Base-by-base conservation (phyloP, 2,888 invertebrate genomes). In the Chymomyza procnemis region DNA sequence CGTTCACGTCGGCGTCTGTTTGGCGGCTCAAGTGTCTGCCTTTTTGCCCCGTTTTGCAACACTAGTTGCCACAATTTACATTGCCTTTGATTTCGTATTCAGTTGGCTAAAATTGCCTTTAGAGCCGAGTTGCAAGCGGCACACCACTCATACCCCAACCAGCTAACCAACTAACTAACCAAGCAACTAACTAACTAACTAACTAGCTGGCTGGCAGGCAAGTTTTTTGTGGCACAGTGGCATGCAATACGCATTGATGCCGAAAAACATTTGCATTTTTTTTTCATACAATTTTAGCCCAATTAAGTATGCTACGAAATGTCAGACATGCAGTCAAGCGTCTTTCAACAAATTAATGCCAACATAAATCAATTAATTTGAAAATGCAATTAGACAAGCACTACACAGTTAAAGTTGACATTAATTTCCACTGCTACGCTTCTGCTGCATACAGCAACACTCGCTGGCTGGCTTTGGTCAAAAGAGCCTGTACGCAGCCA, bases 331-430 rank as follows among this genome's bases (percentile, higher is more conserved):
- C 48, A 57, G 61, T 16, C 55, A 19, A 41, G 21, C 34, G 19
- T 26, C 26, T 26, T 6, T 26, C 55, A 71, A 58, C 50, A 56
- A 66, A 64, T 61, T 66, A 73, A 66, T 68, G 74, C 60, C 68
- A 61, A 63, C 85, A 76, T 87, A 87, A 87, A 85, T 87, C 85
- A 81, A 85, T 81, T 87, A 85, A 79, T 79, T 76, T 9, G 55
- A 61, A 71, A 85, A 81, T 80, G 68, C 74, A 81, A 81, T 81
- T 87, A 81, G 76, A 71, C 64, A 61, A 60, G 60, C 56, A 9
- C 14, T 21, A 18, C 9, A n/a, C 14, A 12, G 34, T 12, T 16
- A 54, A 60, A 18, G 48, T 22, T 26, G 30, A 2, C 21, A 21
- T 19, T 55, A 21, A 55, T 26, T 16, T 34, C 16, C 57, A 14